Evolutionary conservation across 2,888 invertebrate species (phyloP).

Genomic region (Papilio protenor): DNA sequence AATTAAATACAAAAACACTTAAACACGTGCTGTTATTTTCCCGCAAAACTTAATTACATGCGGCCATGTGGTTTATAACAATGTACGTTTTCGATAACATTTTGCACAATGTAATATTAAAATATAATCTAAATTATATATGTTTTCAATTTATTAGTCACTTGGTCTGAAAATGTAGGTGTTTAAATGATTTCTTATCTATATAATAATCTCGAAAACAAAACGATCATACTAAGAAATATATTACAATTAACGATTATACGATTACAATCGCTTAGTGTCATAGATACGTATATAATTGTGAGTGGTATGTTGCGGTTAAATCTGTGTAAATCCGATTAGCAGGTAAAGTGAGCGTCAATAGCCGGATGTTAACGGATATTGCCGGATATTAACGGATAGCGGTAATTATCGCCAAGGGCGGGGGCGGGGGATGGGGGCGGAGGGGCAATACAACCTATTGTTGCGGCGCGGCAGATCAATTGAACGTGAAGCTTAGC

Average conservation of each 20-base stretch:
- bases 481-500: conserved; percentile 12
- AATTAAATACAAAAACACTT: conserved; percentile 18
- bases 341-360: conserved; percentile 57
- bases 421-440: conserved; percentile 12
- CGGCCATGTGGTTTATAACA: not conserved
- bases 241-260: not conserved
- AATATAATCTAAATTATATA: not conserved
- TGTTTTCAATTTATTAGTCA: not conserved
- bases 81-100: not conserved
- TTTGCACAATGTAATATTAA: not conserved
- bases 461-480: conserved; percentile 19
- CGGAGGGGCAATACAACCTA: conserved; percentile 9
- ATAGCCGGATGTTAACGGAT: conserved; percentile 51
- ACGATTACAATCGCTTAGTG: not conserved
- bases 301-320: conserved; percentile 45
- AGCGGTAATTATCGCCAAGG: conserved; percentile 44
- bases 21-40: not conserved
- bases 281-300: not conserved
- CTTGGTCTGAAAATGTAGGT: not conserved
- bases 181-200: no score
- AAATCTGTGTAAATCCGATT: conserved; percentile 60
- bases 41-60: conserved; percentile 25
- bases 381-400: conserved; percentile 49
- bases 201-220: not conserved
- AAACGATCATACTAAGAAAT: not conserved